Evolutionary conservation across 1,140 invertebrate species (phyloP).

Genomic region (Drosophila chauvacae): DNA sequence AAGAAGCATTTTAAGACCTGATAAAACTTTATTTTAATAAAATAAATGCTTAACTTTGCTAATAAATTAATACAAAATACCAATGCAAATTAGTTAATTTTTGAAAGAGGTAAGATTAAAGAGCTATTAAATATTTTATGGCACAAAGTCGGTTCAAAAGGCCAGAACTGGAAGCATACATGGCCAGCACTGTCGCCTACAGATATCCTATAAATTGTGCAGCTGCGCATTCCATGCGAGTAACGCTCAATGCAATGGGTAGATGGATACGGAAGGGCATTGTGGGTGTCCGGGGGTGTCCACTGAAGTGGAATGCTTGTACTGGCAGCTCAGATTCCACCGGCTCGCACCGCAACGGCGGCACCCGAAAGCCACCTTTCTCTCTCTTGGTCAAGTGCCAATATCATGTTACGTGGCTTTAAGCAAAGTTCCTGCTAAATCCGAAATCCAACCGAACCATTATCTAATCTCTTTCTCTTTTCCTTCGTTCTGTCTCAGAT

Average conservation of each 20-base stretch:
- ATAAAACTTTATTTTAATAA: not conserved
- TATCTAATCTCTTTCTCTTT: constrained; percentile 40
- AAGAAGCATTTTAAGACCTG: not conserved
- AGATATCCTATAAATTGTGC: constrained; percentile 76
- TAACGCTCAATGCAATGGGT: constrained; percentile 58
- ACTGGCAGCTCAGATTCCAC: constrained; percentile 46
- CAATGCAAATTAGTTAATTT: not conserved
- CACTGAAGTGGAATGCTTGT: constrained; percentile 64
- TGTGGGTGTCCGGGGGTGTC: constrained; percentile 58
- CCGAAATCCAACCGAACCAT: constrained; percentile 40
- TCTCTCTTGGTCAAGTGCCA: constrained; percentile 64
- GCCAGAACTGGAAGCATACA: not conserved
- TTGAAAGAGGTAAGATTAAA: not conserved
- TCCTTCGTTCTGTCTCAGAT: not conserved
- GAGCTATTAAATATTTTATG: too few species aligned
- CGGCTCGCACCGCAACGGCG: not conserved
- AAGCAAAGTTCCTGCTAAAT: constrained; percentile 47
- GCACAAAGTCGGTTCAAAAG: not conserved
- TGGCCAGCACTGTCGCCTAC: constrained; percentile 18
- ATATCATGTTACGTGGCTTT: constrained; percentile 59
- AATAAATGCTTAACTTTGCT: too few species aligned
- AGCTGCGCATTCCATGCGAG: constrained; percentile 74
- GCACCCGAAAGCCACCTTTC: constrained; percentile 13
- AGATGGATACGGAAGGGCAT: constrained; percentile 7
- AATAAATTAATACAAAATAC: too few species aligned